Evolutionary conservation across 2,888 invertebrate genomes (phyloP), one percentile per base, ranked within the genome.

Genomic region (Aplocera efformata): DNA sequence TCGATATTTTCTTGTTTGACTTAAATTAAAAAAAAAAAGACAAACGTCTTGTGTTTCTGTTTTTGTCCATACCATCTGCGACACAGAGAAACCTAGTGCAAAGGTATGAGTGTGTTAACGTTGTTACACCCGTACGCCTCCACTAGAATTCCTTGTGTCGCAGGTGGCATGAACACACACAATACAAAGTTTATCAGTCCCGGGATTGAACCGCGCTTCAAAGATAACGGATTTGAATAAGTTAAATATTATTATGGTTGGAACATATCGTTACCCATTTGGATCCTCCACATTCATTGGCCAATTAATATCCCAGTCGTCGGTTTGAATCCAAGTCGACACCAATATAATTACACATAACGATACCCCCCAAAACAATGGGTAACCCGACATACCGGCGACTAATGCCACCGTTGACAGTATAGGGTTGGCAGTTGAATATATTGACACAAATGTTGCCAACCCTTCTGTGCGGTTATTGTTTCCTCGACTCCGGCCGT

Each of bases 381-480:
- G 47, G 22, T 38, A 56, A 46, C 43, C 53, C 56, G 62, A 66
- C 67, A 67, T 61, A 59, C 50, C 52, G 56, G 51, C 59, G 61
- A 67, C 63, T 77, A 70, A 77, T 74, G 73, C 65, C 64, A 67
- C 30, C 63, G 59, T 60, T 60, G 64, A 71, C 72, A 70, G 68
- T 69, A 69, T 67, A 72, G 75, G 80, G 79, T 71, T 68, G 32
- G 23, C 43, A 38, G 43, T 38, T 33, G 68, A 62, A 64, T 64
- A 67, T 80, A 77, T 80, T 81, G 78, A 78, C 82, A 79, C 75
- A 79, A 73, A 73, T 75, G 74, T 63, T 62, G 63, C 68, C 57
- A 76, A 72, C 75, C 83, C 82, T 79, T 79, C 76, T 78, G 74
- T 78, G 79, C 71, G 72, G 78, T 83, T 84, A 84, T 83, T 83